phyloP scores from a whole-genome alignment of 2,797 vertebrate species.

The Lagorchestes hirsutus region DNA sequence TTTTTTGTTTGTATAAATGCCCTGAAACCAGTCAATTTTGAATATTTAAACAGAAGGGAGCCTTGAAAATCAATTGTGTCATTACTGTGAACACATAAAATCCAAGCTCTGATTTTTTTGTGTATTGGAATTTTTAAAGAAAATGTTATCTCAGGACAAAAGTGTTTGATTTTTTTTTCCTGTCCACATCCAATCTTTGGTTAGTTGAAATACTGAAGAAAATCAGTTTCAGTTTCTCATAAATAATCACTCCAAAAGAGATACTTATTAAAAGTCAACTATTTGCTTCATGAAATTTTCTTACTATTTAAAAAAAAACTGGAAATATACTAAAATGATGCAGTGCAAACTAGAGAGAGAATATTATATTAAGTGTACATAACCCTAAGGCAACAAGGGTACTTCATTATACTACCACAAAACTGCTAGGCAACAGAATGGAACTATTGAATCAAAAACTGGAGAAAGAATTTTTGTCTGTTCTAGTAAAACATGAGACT shows the following conservation, averaged over 20 bases:
- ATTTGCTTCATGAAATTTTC: constrained; percentile 2
- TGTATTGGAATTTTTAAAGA: constrained; percentile 11
- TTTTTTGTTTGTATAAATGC: not conserved
- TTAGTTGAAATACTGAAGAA: constrained; percentile 29
- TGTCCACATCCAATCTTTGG: not conserved
- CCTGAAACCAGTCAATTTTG: not conserved
- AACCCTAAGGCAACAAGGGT: not conserved
- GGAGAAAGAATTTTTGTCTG: not conserved
- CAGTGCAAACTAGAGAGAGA: not conserved
- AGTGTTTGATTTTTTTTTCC: not conserved
- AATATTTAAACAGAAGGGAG: not conserved
- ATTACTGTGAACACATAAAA: not conserved
- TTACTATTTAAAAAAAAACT: constrained; percentile 5
- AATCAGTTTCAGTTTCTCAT: not conserved
- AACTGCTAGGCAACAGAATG: not conserved
- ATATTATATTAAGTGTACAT: not conserved
- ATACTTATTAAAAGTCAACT: constrained; percentile 11
- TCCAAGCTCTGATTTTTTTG: not conserved
- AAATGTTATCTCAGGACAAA: not conserved
- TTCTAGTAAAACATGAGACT: not conserved
- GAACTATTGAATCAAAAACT: not conserved
- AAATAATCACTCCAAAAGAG: constrained; percentile 8
- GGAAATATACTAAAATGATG: not conserved
- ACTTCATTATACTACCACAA: not conserved
- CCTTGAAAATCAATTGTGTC: not conserved